Evolutionary conservation across 2,888 invertebrate species (phyloP), one percentile per base, ranked within the genome.

Genomic region (Drosophila helvetica): DNA sequence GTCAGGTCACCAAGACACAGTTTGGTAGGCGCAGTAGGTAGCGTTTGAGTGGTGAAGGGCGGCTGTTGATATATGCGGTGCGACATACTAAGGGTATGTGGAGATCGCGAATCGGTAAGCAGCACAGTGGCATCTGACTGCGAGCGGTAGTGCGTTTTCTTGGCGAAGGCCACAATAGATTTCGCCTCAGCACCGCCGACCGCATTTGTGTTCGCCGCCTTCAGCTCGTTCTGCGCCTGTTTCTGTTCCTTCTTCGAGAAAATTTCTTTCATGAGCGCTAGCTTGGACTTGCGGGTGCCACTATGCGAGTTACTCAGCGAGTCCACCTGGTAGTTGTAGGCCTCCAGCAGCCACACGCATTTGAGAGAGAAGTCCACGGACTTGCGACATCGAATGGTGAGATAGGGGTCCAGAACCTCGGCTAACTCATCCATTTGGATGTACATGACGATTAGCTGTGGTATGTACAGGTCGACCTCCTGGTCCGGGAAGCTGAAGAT

Each of bases 401-500:
- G 92, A 92, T 96, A 97, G 7, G 96, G 96, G 93, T 96, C 96
- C 64, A 97, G 93, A 6, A 97, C 97, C 93, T 99, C 99, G 61
- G 99, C 99, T 80, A 99, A 96, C 91, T 99, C 99, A 89, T 96
- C 96, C 95, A 98, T 98, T 93, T 99, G 98, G 92, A 99, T 97
- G 92, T 99, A 99, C 97, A 99, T 98, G 89, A 98, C 98, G 89
- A 99, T 96, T 90, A 99, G 93, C 93, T 99, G 99, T 53, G 99
- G 99, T 91, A 99, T 94, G 93, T 99, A 99, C 92, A 99, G 98
- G 93, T 99, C 99, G 75, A 99, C 98, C 82, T 98, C 98, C 77
- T 94, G 94, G 91, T 97, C 95, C 33, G 96, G 95, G 92, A 99
- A 99, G 92, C 96, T 97, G 93, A 99, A 99, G 93, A 99, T 95